Evolutionary conservation across 2,797 vertebrate genomes (phyloP), one percentile per base, ranked within the genome.

Genomic region (Cossypha caffra): DNA sequence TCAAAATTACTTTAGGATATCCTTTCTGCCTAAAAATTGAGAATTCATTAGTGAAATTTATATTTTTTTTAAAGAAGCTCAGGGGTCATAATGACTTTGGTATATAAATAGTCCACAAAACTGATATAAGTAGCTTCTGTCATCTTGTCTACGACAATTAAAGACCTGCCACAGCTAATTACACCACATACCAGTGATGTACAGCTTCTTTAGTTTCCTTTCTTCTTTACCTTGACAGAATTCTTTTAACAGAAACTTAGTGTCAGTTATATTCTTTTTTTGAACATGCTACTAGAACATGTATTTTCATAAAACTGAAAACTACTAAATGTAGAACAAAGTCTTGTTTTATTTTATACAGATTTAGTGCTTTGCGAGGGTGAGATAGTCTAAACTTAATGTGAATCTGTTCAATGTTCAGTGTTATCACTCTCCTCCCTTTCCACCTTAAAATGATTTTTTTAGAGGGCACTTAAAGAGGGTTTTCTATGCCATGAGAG

Each of bases 71-170:
- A 14, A 58, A 58, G 13, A 94, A 89, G 23, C 62, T 97, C 59
- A 75, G 37, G 66, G 67, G 73, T 86, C 62, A 28, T 81, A 87
- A 85, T 81, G 72, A 92, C 69, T 89, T 64, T 40, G n/a, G 55
- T 77, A n/a, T 95, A 88, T 96, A 97, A 97, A 96, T 95, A 95
- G 69, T 40, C 76, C 81, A 95, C 88, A 90, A 95, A 97, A 96
- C 83, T 96, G 75, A 88, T 95, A 86, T 89, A 93, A 97, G 89
- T 97, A 94, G 81, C 72, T 95, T 95, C 86, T 97, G 93, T 97
- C 94, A 96, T 85, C 80, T 95, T 94, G 76, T 95, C 94, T 93
- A 50, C 87, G 86, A 84, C 68, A 89, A 88, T 97, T 97, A 95
- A 94, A 96, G 93, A 95, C 81, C 79, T 97, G 77, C 74, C 4